Evolutionary conservation across 2,888 invertebrate genomes (phyloP), one percentile per base, ranked within the genome.

Genomic region (Calameuta filiformis): DNA sequence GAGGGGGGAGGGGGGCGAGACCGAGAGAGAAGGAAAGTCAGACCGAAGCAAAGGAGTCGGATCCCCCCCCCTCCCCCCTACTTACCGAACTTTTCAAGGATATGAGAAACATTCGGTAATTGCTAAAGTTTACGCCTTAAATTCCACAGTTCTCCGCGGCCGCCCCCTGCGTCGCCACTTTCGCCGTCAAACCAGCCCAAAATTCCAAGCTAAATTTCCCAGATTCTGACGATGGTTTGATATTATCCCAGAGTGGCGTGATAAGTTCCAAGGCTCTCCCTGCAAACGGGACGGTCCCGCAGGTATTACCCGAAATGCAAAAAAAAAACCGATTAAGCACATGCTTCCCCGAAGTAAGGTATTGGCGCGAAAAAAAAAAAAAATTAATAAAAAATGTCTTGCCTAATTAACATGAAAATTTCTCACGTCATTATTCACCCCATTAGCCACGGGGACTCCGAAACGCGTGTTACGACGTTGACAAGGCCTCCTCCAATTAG

Each of bases 111-210:
- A 87, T 88, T 90, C 87, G 89, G 87, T 90, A 90, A 90, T 90
- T 90, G 89, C 90, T 80, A 90, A 90, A 90, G 89, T 90, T 90
- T 83, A 83, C 85, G 85, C 88, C 88, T 90, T 89, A 88, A 90
- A 90, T 89, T 89, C 86, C 87, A 79, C 78, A 1, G 78, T 77
- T 80, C 81, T 81, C 79, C 79, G 3, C 4, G 12, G 4, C 37
- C 37, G 3, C 15, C 37, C 4, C 12, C 37, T 4, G 6, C 40
- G 6, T 4, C 12, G 6, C 40, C 40, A 75, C 77, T 77, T 30
- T 9, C 40, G 15, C 40, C 15, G 6, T 2, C 40, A 23, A 23
- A 6, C 40, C 15, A 40, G 23, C 23, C 35, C 35, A 0, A 23
- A 23, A 56, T 56, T 56, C 40, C 40, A 56, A 56, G 40, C 23